Conservation (phyloP, 2,113 vertebrate genomes). For the Brienomyrus longianalis region DNA sequence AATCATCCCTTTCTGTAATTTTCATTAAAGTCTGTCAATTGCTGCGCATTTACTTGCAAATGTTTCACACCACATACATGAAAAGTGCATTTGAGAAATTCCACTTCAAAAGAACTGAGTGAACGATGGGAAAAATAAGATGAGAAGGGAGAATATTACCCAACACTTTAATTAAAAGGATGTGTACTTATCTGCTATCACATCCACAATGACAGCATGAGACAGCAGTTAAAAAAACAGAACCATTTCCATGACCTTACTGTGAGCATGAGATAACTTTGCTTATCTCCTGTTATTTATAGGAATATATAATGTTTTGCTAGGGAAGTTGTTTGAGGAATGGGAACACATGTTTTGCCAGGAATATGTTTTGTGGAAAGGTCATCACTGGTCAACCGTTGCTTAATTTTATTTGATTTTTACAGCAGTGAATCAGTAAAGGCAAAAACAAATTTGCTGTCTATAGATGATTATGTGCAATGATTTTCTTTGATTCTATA, state of each 20-base stretch:
- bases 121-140: neutral
- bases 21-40: neutral
- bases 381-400: neutral
- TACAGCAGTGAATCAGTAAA: neutral
- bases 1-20: neutral
- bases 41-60: neutral
- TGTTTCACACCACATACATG: neutral
- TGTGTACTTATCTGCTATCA: neutral
- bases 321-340: neutral
- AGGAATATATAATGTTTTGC: neutral
- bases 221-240: neutral
- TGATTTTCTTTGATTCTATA: neutral
- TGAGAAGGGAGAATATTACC: too few relatives aligned
- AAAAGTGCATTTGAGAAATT: neutral
- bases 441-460: neutral
- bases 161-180: neutral
- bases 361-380: neutral
- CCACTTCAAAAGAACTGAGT: neutral
- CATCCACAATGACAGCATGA: neutral
- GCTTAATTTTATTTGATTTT: neutral
- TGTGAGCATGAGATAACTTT: neutral
- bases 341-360: neutral
- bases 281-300: neutral
- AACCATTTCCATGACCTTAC: neutral
- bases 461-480: neutral